Evolutionary conservation across 2,113 vertebrate species (phyloP), one percentile per base, ranked within the genome.

Genomic region (Tiliqua scincoides): DNA sequence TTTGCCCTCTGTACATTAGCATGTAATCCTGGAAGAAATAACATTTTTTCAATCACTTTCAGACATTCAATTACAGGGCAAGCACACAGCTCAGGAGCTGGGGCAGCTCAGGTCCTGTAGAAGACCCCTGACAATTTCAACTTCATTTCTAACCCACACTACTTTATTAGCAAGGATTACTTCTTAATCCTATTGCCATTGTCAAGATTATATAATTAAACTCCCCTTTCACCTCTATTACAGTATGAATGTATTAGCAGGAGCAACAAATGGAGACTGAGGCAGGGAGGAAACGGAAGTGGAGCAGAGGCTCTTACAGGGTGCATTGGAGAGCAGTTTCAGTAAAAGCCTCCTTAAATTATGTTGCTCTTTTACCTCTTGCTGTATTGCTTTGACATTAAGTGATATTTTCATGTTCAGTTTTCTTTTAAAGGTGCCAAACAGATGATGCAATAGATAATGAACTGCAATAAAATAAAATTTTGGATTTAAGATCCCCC

Each of bases 51-150:
- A 95, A 97, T 97, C 97, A 97, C 94, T 97, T 80, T 94, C 95
- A 97, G 97, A 97, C 97, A 98, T 98, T 98, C 98, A 98, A 98
- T 98, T 98, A 97, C 96, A 97, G 96, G 94, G 96, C 96, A 95
- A 97, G 93, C 96, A 97, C 97, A 97, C 97, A 97, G 97, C 97
- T 97, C 95, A 96, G 92, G 93, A 96, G 94, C 95, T 89, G 91
- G 94, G 96, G 96, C 96, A 94, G 85, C 82, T 93, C 91, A 95
- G 95, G 95, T 94, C 96, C 93, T 91, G 91, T 62, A 92, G 95
- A 96, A 96, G 96, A 95, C 94, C 95, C 95, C 93, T 95, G 96
- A 97, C 96, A 97, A 97, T 96, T 98, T 97, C 95, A 91, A 95
- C 96, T 97, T 97, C 93, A 97, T 97, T 96, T 96, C 96, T 92